phyloP scores from a whole-genome alignment of 2,797 vertebrate species.

The Hippopotamyrus pictus region DNA sequence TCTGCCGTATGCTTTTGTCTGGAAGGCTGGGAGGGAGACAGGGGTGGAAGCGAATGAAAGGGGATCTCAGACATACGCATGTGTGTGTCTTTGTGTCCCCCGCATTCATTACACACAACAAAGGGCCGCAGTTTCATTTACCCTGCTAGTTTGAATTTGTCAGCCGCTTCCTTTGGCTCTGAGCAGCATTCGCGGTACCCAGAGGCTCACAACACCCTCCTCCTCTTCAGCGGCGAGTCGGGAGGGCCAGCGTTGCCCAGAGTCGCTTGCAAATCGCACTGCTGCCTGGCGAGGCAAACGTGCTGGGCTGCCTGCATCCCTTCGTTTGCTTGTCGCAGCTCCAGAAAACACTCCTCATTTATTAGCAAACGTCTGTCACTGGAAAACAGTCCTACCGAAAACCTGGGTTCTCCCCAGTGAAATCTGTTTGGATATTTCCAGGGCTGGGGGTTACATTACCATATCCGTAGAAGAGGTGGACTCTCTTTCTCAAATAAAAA shows the following conservation, averaged over 20 bases:
- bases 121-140: neutral
- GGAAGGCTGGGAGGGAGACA: neutral
- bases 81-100: neutral
- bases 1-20: neutral
- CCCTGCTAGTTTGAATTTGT: constrained; percentile 12
- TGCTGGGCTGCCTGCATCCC: neutral
- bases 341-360: constrained; percentile 6
- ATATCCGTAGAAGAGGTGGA: neutral
- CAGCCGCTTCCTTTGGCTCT: neutral
- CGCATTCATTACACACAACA: constrained; percentile 3
- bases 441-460: neutral
- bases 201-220: neutral
- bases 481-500: neutral
- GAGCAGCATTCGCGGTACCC: neutral
- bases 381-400: neutral
- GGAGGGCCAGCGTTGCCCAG: neutral
- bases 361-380: constrained; percentile 6
- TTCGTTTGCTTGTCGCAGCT: neutral
- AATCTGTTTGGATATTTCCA: neutral
- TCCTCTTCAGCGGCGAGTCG: neutral
- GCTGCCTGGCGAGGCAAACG: neutral
- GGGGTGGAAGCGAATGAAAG: constrained; percentile 3
- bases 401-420: neutral
- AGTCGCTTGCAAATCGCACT: neutral
- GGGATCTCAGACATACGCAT: neutral